Conservation (phyloP, 2,797 vertebrate genomes). For the Urocyon cinereoargenteus region DNA sequence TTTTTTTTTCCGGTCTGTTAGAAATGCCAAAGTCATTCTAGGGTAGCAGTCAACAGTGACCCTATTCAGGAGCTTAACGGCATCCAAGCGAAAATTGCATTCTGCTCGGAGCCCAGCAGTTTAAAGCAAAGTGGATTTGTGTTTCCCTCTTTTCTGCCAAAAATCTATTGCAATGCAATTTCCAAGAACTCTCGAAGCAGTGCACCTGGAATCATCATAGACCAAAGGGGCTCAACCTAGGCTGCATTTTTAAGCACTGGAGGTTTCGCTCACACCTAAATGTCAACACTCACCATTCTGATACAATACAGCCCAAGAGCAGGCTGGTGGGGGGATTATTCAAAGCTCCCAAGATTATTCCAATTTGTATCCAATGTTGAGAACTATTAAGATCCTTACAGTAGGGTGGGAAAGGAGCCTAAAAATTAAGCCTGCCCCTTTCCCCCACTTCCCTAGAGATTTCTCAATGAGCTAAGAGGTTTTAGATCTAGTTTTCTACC, state of each 20-base stretch:
- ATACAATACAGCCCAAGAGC: background rate
- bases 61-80: background rate
- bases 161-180: slow-evolving; percentile 42
- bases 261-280: background rate
- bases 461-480: background rate
- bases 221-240: background rate
- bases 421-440: background rate
- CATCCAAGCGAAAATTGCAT: background rate
- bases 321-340: background rate
- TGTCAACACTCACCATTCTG: background rate
- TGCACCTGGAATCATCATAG: background rate
- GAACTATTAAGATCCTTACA: background rate
- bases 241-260: background rate
- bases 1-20: background rate
- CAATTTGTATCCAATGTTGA: background rate
- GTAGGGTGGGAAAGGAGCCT: background rate
- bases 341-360: background rate
- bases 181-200: background rate
- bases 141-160: background rate
- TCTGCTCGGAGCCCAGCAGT: background rate
- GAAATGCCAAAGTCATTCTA: slow-evolving; percentile 35
- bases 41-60: background rate
- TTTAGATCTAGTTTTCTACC: background rate
- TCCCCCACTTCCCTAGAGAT: background rate
- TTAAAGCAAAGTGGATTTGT: background rate